Evolutionary conservation across 2,888 invertebrate genomes (phyloP), one percentile per base, ranked within the genome.

Genomic region (Drosophila niveifrons): DNA sequence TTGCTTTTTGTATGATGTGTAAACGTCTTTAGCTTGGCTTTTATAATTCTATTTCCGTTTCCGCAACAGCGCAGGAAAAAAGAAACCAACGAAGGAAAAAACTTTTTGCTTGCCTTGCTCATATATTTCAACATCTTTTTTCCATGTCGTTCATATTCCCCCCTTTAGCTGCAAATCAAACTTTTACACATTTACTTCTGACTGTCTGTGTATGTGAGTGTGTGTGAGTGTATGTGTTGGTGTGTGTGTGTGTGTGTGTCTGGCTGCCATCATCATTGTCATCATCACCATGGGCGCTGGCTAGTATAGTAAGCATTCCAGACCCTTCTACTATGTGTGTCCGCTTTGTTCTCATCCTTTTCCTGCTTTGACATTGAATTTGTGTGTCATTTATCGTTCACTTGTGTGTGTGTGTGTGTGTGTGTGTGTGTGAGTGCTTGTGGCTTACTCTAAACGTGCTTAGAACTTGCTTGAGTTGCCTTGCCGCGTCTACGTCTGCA

Each of bases 1-100:
- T 76, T 66, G 77, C 68, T 78, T 79, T 78, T 72, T 82, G 73
- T 80, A 69, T 80, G 68, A 71, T 77, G 72, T 81, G 77, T 79
- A 80, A 83, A 82, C 83, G 81, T 83, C 82, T 83, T 83, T 83
- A 81, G 82, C 82, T 71, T 84, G 78, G 83, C 83, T 83, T 89
- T 90, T 89, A 89, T 90, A 90, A 90, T 90, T 88, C 88, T 82
- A 90, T 90, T 90, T 90, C 89, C 90, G 90, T 89, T 90, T 90
- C 90, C 90, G 88, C 50, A 76, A 56, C 51, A 78, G 48, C 55
- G 52, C 55, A 48, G 61, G 66, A 64, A 57, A 58, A 67, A 57
- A 59, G n/a, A n/a, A 43, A 36, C 23, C 51, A 78, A 47, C 53
- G 51, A 50, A 47, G 59, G 64, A 58, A 57, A 58, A 61, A 62